These are phyloP conservation scores for Rutpela maculata DNA, from an alignment of 2,888 invertebrate genomes.

Conservation along the genomic window DNA sequence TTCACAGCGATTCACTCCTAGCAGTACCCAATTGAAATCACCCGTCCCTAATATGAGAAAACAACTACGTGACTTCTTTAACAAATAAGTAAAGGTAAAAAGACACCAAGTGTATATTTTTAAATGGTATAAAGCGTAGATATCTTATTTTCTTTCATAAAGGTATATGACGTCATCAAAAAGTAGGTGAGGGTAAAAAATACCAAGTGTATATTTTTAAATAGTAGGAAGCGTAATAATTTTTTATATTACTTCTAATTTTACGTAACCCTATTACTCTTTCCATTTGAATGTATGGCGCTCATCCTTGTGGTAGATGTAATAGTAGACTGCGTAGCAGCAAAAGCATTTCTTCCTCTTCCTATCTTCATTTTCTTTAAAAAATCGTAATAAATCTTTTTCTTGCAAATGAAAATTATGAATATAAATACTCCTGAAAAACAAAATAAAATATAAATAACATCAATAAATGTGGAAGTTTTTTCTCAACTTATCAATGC, in stretches of 20 bases:
- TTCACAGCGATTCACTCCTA: too few species aligned
- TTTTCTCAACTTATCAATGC: too few species aligned
- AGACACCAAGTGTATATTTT: not conserved
- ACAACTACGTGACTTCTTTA: too few species aligned
- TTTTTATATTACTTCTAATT: not conserved
- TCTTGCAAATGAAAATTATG: conserved; percentile 62
- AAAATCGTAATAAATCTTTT: conserved; percentile 51
- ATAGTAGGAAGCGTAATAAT: not conserved
- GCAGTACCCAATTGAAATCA: too few species aligned
- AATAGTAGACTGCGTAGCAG: conserved; percentile 32
- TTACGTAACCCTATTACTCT: not conserved
- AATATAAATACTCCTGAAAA: conserved; percentile 61
- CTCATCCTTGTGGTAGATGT: conserved; percentile 43
- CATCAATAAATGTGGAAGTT: not conserved
- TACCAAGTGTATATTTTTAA: not conserved
- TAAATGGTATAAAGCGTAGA: not conserved
- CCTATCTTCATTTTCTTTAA: conserved; percentile 41
- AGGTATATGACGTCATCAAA: too few species aligned
- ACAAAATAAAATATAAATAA: not conserved
- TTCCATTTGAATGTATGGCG: not conserved
- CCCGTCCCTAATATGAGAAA: too few species aligned
- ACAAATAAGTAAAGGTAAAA: not conserved
- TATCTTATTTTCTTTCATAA: too few species aligned
- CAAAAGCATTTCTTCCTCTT: conserved; percentile 13
- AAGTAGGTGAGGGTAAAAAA: not conserved